Evolutionary conservation across 2,888 invertebrate genomes (phyloP).

Genomic region (Sarcophaga caerulescens): DNA sequence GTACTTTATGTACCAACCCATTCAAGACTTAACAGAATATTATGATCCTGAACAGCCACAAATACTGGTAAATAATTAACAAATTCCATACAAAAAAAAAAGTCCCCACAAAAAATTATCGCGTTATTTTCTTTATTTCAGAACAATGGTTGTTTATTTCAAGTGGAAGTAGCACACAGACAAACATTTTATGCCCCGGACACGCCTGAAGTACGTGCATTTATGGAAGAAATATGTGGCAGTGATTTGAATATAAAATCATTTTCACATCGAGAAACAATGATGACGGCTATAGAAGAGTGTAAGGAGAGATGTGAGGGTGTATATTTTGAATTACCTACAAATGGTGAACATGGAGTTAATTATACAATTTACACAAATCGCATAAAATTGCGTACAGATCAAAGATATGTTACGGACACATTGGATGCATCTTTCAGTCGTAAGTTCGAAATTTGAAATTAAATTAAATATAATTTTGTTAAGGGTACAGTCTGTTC

Average conservation of each 20-base stretch:
- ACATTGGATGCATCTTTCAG: constrained; percentile 61
- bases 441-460: constrained; percentile 39
- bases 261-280: constrained; percentile 54
- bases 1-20: constrained; percentile 70
- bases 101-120: neutral
- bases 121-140: neutral
- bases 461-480: no score
- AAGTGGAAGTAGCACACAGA: constrained; percentile 49
- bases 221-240: constrained; percentile 59
- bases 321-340: constrained; percentile 46
- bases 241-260: constrained; percentile 55
- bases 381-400: constrained; percentile 58
- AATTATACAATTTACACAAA: constrained; percentile 62
- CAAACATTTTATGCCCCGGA: constrained; percentile 64
- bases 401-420: constrained; percentile 60
- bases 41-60: constrained; percentile 51
- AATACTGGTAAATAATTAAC: constrained; percentile 39
- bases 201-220: constrained; percentile 50
- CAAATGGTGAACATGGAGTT: constrained; percentile 6
- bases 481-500: no score
- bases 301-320: constrained; percentile 62
- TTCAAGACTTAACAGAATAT: constrained; percentile 40
- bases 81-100: neutral
- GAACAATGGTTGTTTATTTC: constrained; percentile 60
- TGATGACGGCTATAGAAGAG: constrained; percentile 63